Base-by-base conservation (phyloP, 2,113 vertebrate species). In the Chlorocebus sabaeus region DNA sequence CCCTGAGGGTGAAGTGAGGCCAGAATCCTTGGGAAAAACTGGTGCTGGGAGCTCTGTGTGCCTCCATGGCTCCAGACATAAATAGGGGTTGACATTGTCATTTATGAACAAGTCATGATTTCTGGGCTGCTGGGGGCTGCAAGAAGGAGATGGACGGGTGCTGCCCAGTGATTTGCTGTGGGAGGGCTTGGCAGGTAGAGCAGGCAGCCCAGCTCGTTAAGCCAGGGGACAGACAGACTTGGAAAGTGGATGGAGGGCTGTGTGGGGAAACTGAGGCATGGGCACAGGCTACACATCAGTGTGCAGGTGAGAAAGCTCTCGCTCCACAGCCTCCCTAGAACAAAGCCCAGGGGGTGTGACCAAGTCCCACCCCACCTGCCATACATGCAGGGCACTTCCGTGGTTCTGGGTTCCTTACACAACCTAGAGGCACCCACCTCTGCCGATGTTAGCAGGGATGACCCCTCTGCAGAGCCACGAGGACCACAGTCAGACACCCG, bases 21-120 rank as follows among this genome's bases (percentile, higher is more conserved):
- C 64, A 57, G 73, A n/a, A 59, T 4, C 35, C 64, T 72, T 20
- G 22, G 88, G 52, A n/a, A 68, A n/a, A 64, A 0, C 30, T 27
- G 5, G 82, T 4, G 27, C 67, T 5, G 1, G 30, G 52, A 83
- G 61, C 23, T 61, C 87, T 76, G 61, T 38, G 89, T 86, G 82
- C 80, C 89, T 90, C 95, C 57, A 50, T 25, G 0, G 2, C 97
- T 95, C 85, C 50, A 35, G 23, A 89, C 72, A 82, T 78, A 94
- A 97, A 96, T 57, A 89, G 97, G 97, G 92, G 0, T 9, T 94
- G 95, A 89, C 81, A 16, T n/a, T 97, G 95, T 80, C 85, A 81
- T 94, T 94, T 67, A 35, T 27, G 88, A 78, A 52, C 57, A 45
- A 30, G 94, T 94, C 92, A 40, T 96, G 94, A 92, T 59, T 97